These are phyloP conservation scores for Turnix velox DNA, from an alignment of 2,113 vertebrate genomes.

Conservation along the genomic window DNA sequence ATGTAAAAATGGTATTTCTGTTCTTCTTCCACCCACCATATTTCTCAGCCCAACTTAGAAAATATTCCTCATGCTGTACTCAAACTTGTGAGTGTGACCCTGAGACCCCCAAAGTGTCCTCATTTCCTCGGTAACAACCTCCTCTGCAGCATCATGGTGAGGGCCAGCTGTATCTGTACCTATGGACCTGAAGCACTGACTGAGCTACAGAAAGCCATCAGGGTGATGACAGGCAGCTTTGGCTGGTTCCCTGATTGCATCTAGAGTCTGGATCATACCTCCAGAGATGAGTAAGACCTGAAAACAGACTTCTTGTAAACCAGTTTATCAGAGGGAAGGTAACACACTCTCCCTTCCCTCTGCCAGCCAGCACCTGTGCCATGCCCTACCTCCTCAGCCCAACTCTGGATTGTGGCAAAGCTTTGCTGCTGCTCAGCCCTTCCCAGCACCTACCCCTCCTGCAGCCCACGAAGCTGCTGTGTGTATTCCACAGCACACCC, in stretches of 20 bases:
- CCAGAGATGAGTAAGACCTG: background rate
- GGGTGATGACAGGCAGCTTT: background rate
- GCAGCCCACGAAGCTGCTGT: accelerated
- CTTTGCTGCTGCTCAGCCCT: background rate
- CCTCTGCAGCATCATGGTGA: background rate
- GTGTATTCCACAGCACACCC: too few species aligned
- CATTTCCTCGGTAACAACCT: background rate
- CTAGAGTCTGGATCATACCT: background rate
- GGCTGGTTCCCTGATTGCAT: background rate
- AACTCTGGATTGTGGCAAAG: accelerated
- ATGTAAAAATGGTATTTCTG: background rate
- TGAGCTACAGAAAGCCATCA: background rate
- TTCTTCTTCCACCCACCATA: background rate
- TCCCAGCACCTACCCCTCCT: background rate
- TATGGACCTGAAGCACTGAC: background rate
- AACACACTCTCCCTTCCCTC: background rate
- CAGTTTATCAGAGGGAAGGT: background rate
- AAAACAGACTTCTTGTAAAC: background rate
- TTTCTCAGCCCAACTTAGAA: background rate
- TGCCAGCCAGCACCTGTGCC: accelerated
- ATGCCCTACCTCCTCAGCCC: background rate
- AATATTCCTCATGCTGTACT: background rate
- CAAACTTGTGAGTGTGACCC: background rate
- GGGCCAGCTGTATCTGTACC: accelerated
- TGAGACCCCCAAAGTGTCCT: background rate